Evolutionary conservation across 2,888 invertebrate species (phyloP), one percentile per base, ranked within the genome.

Genomic region (Congeria kusceri): DNA sequence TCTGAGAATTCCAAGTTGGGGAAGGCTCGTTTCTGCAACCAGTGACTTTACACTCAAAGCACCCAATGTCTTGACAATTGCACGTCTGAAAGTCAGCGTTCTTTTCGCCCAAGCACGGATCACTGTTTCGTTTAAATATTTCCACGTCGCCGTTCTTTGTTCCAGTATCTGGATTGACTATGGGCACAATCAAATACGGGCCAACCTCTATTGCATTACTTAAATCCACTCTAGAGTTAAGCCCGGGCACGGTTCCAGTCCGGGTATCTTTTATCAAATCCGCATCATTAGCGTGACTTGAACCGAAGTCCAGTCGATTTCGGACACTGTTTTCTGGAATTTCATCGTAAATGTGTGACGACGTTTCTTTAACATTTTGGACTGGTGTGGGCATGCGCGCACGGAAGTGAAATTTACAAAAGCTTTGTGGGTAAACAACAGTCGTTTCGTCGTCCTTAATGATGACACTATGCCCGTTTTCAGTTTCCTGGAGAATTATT

Each of bases 121-220:
- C 58, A 13, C 49, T 39, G 25, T 77, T 56, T 29, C 75, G 44
- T 63, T 83, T 83, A 39, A 83, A 83, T 44, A 83, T 80, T 76
- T 83, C 83, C 18, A 83, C 78, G 69, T 83, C 83, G 15, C 67
- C 69, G 9, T 46, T 20, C 53, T 27, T 49, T 25, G 59, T 73
- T 23, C 74, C 62, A 63, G 67, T 49, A 57, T 66, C 28, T 1
- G 68, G 61, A 59, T 78, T 80, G 70, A 80, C 78, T 25, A 83
- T 70, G 15, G 83, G 80, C 61, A 83, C 83, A 29, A 83, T 83
- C 25, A 83, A 69, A 65, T 83, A 83, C 56, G 83, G 83, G 18
- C 83, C 83, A 27, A 83, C 83, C 69, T 83, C 83, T 49, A 83
- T 83, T 61, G 83, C 83, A 68, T 83, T 75, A 65, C 47, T 68